Percentiles rank a stretch among this genome's conserved stretches.
Conservation (phyloP, 1,140 invertebrate species). For the Achatina immaculata region DNA sequence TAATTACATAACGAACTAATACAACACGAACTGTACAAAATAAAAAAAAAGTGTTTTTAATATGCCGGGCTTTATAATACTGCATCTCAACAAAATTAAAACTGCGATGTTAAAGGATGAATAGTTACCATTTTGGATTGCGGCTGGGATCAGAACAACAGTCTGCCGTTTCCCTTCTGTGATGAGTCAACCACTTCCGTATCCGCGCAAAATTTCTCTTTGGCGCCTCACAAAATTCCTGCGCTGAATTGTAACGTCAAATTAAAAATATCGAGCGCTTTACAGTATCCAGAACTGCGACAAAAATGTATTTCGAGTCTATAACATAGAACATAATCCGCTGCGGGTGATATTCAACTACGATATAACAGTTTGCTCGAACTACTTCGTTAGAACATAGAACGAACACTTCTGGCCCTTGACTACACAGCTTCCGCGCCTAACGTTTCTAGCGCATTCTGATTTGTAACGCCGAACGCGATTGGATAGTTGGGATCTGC, state of each 20-base stretch:
- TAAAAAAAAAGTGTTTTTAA: no score
- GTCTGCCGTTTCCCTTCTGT: not conserved
- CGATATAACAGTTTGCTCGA: constrained; percentile 8
- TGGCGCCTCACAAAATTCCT: constrained; percentile 31
- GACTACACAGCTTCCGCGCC: constrained; percentile 38
- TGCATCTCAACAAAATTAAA: no score
- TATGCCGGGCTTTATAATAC: no score
- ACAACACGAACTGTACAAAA: no score
- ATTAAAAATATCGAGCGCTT: not conserved
- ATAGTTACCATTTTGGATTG: constrained; percentile 33
- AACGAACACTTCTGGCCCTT: constrained; percentile 32
- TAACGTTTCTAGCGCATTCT: constrained; percentile 26
- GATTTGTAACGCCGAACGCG: constrained; percentile 34
- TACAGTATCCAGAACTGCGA: not conserved
- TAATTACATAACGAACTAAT: no score
- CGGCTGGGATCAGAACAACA: not conserved
- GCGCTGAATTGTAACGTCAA: not conserved
- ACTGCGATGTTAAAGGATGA: not conserved
- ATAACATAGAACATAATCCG: not conserved
- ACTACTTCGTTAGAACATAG: constrained; percentile 34
- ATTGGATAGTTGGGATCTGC: constrained; percentile 43
- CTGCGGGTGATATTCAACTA: not conserved
- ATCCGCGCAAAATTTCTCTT: constrained; percentile 34
- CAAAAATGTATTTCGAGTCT: not conserved
- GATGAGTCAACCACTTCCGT: constrained; percentile 39